Evolutionary conservation across 2,797 vertebrate genomes (phyloP).

Genomic region (Argentina silus): DNA sequence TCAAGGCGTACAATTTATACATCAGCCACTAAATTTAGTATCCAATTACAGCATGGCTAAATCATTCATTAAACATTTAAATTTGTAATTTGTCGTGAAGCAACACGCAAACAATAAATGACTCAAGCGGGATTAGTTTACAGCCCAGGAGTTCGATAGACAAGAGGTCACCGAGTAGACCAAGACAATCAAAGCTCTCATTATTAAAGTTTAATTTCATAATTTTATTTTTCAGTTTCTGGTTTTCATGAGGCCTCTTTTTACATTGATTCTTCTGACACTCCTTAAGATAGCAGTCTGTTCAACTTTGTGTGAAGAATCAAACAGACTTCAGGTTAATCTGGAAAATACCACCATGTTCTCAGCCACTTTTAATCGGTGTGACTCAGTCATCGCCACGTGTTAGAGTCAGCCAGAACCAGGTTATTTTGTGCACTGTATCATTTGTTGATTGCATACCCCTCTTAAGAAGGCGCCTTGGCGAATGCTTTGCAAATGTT

Average conservation of each 20-base stretch:
- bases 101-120: conserved; percentile 49
- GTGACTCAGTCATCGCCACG: conserved; percentile 22
- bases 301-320: conserved; percentile 49
- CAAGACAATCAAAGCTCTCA: conserved; percentile 29
- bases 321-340: conserved; percentile 58
- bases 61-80: conserved; percentile 47
- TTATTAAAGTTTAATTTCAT: conserved; percentile 23
- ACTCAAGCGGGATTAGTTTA: conserved; percentile 50
- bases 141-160: conserved; percentile 23
- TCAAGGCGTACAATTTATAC: conserved; percentile 19
- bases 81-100: conserved; percentile 48
- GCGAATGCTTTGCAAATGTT: conserved; percentile 34
- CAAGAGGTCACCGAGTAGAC: conserved; percentile 15
- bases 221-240: conserved; percentile 5
- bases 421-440: conserved; percentile 32
- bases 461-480: conserved; percentile 54
- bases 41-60: conserved; percentile 55
- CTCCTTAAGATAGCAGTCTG: conserved; percentile 21
- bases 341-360: conserved; percentile 43
- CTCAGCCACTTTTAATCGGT: conserved; percentile 47
- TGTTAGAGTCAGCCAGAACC: conserved; percentile 1
- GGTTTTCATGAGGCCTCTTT: conserved; percentile 29
- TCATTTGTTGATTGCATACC: conserved; percentile 56
- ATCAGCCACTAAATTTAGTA: conserved; percentile 56
- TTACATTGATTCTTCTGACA: conserved; percentile 28